Evolutionary conservation across 2,113 vertebrate species (phyloP), one percentile per base, ranked within the genome.

Genomic region (Neogobius melanostomus): DNA sequence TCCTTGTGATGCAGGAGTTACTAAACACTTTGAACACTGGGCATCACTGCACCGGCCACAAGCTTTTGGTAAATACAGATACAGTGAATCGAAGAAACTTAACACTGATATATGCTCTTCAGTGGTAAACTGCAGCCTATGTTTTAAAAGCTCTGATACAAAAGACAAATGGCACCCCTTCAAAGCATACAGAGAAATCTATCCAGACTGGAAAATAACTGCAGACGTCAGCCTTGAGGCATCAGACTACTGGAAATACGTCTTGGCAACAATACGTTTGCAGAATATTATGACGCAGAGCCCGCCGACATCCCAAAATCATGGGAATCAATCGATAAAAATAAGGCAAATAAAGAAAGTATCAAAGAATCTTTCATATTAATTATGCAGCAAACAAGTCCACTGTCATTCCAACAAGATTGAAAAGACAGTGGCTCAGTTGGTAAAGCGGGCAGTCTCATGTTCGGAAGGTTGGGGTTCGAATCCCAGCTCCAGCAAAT

Each of bases 1-100:
- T 17, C 91, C 92, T 2, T 93, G 92, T 88, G 92, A 93, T 44
- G 89, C 91, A 5, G 89, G 86, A 66, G 88, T 80, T 36, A 68
- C 63, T 2, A 17, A 61, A 0, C 90, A 93, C 64, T n/a, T 48
- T n/a, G 0, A 77, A 7, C 90, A 91, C 72, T 49, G 72, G 43
- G 76, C 83, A 51, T 6, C 75, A 45, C 12, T 87, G 0, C 91
- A 92, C 77, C 79, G 82, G 0, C 85, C 91, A 60, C 1, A 82
- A 64, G 90, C 84, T 12, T 70, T 92, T 0, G 62, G 75, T 3
- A 0, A 0, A 0, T 72, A 0, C 15, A 61, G 0, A 0, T 0
- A 0, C 21, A 0, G 0, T 0, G 0, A 0, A 0, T 65, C 8
- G 7, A 0, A 52, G 0, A 76, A 66, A 16, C 76, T 90, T 8